Conservation (phyloP, 2,888 invertebrate genomes). For the Argyra leucocephala region DNA sequence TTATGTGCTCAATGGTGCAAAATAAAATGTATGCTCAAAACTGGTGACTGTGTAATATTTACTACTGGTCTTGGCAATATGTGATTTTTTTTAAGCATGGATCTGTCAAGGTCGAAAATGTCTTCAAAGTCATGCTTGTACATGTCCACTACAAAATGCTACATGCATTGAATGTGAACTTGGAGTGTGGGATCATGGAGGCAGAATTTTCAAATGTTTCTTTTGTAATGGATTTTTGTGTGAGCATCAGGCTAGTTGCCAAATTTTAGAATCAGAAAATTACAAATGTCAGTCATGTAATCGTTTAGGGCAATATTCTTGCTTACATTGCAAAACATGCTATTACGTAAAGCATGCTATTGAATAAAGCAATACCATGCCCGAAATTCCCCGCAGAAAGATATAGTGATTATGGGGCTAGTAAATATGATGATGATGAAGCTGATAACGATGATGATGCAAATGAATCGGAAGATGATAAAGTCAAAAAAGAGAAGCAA, state of each 20-base stretch:
- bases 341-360: constrained; percentile 94
- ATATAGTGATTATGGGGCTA: constrained; percentile 22
- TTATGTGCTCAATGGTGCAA: constrained; percentile 88
- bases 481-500: background rate
- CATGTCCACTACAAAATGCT: constrained; percentile 79
- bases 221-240: constrained; percentile 83
- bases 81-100: constrained; percentile 97
- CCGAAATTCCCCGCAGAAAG: constrained; percentile 52
- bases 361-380: constrained; percentile 76
- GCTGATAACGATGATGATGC: constrained; percentile 37
- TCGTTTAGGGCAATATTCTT: constrained; percentile 87
- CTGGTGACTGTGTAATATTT: constrained; percentile 87
- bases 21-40: constrained; percentile 91
- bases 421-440: constrained; percentile 44
- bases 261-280: constrained; percentile 87
- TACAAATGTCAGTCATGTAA: constrained; percentile 97
- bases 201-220: constrained; percentile 80
- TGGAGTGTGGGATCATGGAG: constrained; percentile 93
- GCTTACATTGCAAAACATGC: constrained; percentile 88
- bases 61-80: constrained; percentile 86
- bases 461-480: constrained; percentile 26
- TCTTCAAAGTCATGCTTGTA: constrained; percentile 80
- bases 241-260: constrained; percentile 92
- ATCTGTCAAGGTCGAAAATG: constrained; percentile 92
- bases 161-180: constrained; percentile 86